A percentile compares a stretch with the other conserved stretches of the same genome.
Evolutionary conservation across 30 jellyfish, hydroid and myxozoan species (phyloP).

Genomic region (Aurelia aurita): DNA sequence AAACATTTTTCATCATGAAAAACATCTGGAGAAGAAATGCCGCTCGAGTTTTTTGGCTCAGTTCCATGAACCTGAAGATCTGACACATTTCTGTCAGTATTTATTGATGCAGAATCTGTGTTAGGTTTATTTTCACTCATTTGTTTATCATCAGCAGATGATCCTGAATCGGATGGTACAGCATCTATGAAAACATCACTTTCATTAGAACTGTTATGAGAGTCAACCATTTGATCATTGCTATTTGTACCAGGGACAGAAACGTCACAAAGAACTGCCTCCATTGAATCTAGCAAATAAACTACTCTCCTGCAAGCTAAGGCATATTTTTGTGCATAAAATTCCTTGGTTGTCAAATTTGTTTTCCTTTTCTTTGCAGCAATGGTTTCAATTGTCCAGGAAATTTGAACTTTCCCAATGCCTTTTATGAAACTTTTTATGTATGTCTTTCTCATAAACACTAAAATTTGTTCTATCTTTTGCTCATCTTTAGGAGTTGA

Average conservation of each 20-base stretch:
- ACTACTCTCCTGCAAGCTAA: constrained; percentile 7
- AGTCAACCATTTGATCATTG: neutral
- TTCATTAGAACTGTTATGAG: neutral
- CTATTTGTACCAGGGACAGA: neutral
- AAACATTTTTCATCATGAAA: too few relatives aligned
- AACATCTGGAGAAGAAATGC: too few relatives aligned
- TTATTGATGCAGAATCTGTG: too few relatives aligned
- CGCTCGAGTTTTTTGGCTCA: too few relatives aligned
- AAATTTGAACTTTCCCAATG: constrained; percentile 28
- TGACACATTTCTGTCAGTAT: too few relatives aligned
- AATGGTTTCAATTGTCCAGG: constrained; percentile 28
- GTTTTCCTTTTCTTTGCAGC: neutral
- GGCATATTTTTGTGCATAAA: constrained; percentile 17
- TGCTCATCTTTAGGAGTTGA: neutral
- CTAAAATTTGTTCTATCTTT: constrained; percentile 6
- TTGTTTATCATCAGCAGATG: too few relatives aligned
- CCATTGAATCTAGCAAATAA: constrained; percentile 20
- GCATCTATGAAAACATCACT: constrained; percentile 7
- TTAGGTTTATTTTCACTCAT: too few relatives aligned
- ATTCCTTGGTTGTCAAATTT: neutral
- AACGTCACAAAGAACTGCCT: constrained; percentile 6
- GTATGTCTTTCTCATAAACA: constrained; percentile 1
- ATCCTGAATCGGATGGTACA: too few relatives aligned
- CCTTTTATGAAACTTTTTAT: constrained; percentile 7
- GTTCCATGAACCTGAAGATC: too few relatives aligned